phyloP scores from a whole-genome alignment of 2,888 invertebrate species.

The Steromphala cineraria region DNA sequence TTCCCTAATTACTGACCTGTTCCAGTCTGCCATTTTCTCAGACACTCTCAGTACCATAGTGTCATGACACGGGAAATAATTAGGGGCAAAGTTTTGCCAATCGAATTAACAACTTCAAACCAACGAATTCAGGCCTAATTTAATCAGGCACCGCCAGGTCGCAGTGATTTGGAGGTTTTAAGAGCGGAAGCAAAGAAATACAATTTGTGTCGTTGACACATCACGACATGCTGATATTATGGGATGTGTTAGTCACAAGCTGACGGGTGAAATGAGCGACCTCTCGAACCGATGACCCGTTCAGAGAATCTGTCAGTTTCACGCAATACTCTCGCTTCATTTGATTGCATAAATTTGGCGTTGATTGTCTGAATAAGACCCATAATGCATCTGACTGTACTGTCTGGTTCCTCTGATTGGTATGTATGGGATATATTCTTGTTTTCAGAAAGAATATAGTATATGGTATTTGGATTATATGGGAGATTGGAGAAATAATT shows the following conservation, averaged over 20 bases:
- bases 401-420: no score
- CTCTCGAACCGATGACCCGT: neutral
- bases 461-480: no score
- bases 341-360: neutral
- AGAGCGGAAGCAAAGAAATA: neutral
- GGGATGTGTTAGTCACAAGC: neutral
- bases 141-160: neutral
- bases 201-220: neutral
- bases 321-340: neutral
- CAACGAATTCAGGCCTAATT: neutral
- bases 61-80: neutral
- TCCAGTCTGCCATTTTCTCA: neutral
- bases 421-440: no score
- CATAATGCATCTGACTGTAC: no score
- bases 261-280: neutral
- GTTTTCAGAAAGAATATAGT: no score
- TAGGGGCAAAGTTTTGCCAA: neutral
- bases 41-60: neutral
- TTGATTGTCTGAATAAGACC: neutral
- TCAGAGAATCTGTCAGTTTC: neutral
- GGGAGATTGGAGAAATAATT: no score
- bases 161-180: neutral
- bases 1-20: neutral
- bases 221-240: neutral
- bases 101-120: slow-evolving; percentile 12